Percentiles rank a stretch among this genome's conserved stretches.
These are phyloP conservation scores for Lutjanus erythropterus DNA, from an alignment of 2,113 vertebrate species.

Conservation along the genomic window DNA sequence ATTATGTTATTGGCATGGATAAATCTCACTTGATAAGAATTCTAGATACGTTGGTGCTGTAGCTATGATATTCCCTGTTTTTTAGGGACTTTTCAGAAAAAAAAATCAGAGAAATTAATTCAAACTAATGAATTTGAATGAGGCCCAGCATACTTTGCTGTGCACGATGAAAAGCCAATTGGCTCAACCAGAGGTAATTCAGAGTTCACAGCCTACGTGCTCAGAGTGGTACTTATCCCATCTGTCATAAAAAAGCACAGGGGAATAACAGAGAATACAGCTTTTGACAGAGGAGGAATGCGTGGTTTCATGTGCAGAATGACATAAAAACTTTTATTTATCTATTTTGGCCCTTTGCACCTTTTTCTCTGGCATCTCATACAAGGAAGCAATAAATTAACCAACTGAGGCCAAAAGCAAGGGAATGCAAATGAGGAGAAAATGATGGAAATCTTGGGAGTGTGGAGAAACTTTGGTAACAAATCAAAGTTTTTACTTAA, in stretches of 20 bases:
- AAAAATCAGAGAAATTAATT: constrained; percentile 44
- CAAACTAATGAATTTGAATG: constrained; percentile 55
- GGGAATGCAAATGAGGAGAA: constrained; percentile 61
- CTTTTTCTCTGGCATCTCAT: constrained; percentile 47
- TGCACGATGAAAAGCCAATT: constrained; percentile 63
- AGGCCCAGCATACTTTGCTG: constrained; percentile 60
- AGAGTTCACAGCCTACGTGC: constrained; percentile 75
- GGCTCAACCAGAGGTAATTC: constrained; percentile 70
- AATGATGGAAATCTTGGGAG: constrained; percentile 53
- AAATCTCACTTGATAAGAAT: constrained; percentile 32
- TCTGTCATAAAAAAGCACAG: constrained; percentile 57
- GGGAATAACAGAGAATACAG: constrained; percentile 56
- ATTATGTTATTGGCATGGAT: not conserved
- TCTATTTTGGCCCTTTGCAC: constrained; percentile 59
- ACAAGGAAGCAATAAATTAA: constrained; percentile 73
- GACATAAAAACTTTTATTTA: constrained; percentile 55
- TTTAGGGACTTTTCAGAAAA: not conserved
- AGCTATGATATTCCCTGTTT: not conserved
- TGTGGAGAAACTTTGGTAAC: constrained; percentile 44
- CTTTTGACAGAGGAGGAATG: constrained; percentile 63
- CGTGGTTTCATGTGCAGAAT: constrained; percentile 50
- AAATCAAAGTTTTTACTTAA: constrained; percentile 60
- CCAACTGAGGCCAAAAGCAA: constrained; percentile 54
- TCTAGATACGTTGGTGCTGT: not conserved
- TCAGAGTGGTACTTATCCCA: constrained; percentile 63